These are phyloP conservation scores for Cephus runcator DNA, from an alignment of 2,888 invertebrate species.

Conservation along the genomic window DNA sequence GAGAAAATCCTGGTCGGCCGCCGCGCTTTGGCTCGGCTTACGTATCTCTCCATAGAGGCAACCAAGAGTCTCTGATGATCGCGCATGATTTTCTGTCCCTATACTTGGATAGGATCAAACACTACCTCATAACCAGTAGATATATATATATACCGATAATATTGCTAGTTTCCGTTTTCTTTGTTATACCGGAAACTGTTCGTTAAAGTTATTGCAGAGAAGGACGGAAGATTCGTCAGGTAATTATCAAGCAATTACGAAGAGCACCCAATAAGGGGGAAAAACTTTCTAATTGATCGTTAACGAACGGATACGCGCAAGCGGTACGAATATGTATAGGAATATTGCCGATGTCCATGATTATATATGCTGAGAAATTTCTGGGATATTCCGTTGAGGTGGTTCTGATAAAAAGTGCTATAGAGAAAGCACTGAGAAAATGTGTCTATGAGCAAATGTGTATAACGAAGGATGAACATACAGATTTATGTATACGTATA, in stretches of 20 bases:
- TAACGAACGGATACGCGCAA: conserved; percentile 19
- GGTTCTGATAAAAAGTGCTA: background rate
- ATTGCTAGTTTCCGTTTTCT: background rate
- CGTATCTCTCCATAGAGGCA: background rate
- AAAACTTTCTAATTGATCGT: conserved; percentile 37
- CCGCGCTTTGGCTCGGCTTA: background rate
- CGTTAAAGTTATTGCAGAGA: background rate
- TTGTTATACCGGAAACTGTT: background rate
- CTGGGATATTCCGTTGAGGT: background rate
- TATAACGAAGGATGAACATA: background rate
- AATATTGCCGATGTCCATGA: background rate
- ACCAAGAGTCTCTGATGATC: background rate
- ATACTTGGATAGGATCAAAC: background rate
- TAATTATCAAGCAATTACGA: background rate
- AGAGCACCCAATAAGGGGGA: conserved; percentile 14
- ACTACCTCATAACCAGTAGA: background rate
- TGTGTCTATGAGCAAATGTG: background rate
- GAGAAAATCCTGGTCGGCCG: background rate
- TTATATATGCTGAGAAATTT: background rate
- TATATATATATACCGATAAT: background rate
- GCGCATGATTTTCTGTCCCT: background rate
- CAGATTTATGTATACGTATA: background rate
- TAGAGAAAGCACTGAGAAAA: background rate
- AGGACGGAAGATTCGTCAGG: conserved; percentile 9
- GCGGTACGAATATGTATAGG: background rate